Evolutionary conservation across 2,797 vertebrate species (phyloP).

Genomic region (Mallotus villosus): DNA sequence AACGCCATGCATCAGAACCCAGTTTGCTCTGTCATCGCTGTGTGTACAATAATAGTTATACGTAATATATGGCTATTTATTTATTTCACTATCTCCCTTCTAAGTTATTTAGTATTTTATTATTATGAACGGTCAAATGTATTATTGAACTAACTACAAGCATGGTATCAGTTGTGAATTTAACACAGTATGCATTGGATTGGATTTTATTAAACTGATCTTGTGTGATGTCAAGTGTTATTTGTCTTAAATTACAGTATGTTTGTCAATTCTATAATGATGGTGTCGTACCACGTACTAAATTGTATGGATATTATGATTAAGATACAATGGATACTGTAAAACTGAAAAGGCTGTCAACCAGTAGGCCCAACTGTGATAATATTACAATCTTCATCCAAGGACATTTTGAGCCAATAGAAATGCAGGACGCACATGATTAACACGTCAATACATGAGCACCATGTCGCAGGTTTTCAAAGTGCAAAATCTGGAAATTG

Average conservation of each 20-base stretch:
- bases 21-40: slow-evolving; percentile 61
- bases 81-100: slow-evolving; percentile 52
- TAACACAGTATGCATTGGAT: slow-evolving; percentile 60
- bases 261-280: slow-evolving; percentile 21
- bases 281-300: slow-evolving; percentile 2
- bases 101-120: slow-evolving; percentile 67
- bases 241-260: slow-evolving; percentile 9
- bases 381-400: too few species aligned
- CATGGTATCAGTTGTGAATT: slow-evolving; percentile 60
- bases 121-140: slow-evolving; percentile 51
- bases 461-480: background rate
- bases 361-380: background rate
- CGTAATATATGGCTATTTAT: slow-evolving; percentile 34
- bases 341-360: background rate
- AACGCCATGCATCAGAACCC: slow-evolving; percentile 66
- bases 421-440: too few species aligned
- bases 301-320: slow-evolving; percentile 20
- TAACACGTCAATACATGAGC: background rate
- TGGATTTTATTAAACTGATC: slow-evolving; percentile 77
- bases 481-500: background rate
- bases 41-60: slow-evolving; percentile 49
- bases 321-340: too few species aligned
- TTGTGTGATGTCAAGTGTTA: slow-evolving; percentile 60
- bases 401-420: too few species aligned
- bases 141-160: slow-evolving; percentile 31